Base-by-base conservation (phyloP, 2,113 vertebrate species). In the Phaetusa simplex region DNA sequence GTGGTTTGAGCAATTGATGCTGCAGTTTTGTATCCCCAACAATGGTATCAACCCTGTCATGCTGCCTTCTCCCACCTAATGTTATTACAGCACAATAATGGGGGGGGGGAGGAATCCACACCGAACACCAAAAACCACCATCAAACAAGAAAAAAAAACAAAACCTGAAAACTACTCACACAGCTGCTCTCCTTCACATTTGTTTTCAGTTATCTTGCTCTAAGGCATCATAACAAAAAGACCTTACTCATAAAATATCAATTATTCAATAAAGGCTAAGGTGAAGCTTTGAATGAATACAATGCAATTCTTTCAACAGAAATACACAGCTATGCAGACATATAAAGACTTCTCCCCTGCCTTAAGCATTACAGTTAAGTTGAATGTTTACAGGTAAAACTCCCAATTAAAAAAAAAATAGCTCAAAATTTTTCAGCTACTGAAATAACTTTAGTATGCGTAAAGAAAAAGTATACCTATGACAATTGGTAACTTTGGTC, bases 31-130 rank as follows among this genome's bases (percentile, higher is more conserved):
- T 47, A 69, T 14, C 52, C 32, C 50, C 27, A 30, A 21, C 8
- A 71, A 14, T 1, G n/a, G 10, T 12, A 22, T 43, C 53, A 69
- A 56, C 2, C 8, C 32, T 47, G 30, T 34, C 34, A 38, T 0
- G 16, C 17, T 43, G 53, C 67, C 34, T 66, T 90, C 50, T 90
- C 55, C 32, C 61, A 82, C 14, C 50, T 81, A 7, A 21, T 8
- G 18, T 29, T 69, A 76, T 30, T 61, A 69, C 11, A 91, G 22
- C 22, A 82, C 9, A 91, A 53, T n/a, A 55, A 49, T 1, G 5
- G 14, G 24, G 4, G 2, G 2, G 14, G 2, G 14, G 23, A 5
- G 1, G 1, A 21, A 27, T 30, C 9, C 29, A 47, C 34, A 52
- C 20, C 14, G 15, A 61, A 32, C 6, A 55, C 8, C 30, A 47